Percentiles rank a stretch among this genome's conserved stretches.
Evolutionary conservation across 2,888 invertebrate genomes (phyloP).

Genomic region (Lasioglossum villosulum): DNA sequence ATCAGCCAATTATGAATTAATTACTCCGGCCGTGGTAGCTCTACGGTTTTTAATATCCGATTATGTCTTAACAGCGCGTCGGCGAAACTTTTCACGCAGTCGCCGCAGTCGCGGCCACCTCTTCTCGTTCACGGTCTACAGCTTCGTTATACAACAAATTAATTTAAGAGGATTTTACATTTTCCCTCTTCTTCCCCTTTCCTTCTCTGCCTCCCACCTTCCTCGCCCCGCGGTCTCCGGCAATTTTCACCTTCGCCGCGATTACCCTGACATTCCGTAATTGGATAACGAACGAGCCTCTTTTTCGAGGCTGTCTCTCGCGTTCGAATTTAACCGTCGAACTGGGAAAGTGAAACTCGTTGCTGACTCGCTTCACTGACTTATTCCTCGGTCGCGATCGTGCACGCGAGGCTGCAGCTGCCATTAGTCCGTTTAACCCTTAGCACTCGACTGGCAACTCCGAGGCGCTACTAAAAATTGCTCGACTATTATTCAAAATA

Average conservation of each 20-base stretch:
- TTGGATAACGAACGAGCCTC: conserved; percentile 29
- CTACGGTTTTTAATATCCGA: conserved; percentile 83
- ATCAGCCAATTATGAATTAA: conserved; percentile 84
- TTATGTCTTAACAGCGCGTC: conserved; percentile 82
- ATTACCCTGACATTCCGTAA: conserved; percentile 45
- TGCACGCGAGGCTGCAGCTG: neutral
- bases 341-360: conserved; percentile 15
- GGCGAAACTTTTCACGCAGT: conserved; percentile 53
- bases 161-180: conserved; percentile 46
- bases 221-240: neutral
- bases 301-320: neutral
- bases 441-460: too few relatives aligned
- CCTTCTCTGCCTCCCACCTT: neutral
- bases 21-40: conserved; percentile 79
- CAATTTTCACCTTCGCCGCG: conserved; percentile 42
- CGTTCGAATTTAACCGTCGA: conserved; percentile 16
- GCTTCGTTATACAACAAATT: conserved; percentile 54
- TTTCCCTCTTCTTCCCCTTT: neutral
- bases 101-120: conserved; percentile 18
- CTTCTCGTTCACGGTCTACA: conserved; percentile 47
- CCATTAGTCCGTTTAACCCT: neutral
- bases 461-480: too few relatives aligned
- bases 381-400: neutral
- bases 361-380: neutral
- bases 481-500: too few relatives aligned